Conservation (phyloP, 2,113 vertebrate species). For the Coracopsis vasa region DNA sequence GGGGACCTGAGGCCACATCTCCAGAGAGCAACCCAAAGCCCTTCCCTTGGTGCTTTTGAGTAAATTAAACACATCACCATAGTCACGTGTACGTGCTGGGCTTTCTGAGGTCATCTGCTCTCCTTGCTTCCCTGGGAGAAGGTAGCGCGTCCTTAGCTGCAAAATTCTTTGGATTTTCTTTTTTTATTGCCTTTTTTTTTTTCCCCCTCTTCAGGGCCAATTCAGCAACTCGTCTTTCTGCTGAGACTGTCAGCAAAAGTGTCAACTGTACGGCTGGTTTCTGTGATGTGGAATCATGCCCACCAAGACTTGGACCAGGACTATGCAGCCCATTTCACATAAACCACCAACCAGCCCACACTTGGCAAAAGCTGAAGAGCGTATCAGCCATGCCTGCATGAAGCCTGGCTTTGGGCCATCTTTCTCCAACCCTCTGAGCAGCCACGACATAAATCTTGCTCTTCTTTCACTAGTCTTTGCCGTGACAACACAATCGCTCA, state of each 20-base stretch:
- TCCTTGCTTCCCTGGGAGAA: not conserved
- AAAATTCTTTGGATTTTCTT: not conserved
- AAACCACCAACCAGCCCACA: slow-evolving; percentile 40
- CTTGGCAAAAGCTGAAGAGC: slow-evolving; percentile 13
- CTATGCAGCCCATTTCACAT: not conserved
- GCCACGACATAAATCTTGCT: slow-evolving; percentile 41
- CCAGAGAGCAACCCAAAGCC: not conserved
- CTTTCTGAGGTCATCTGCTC: not conserved
- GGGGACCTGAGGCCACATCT: not conserved
- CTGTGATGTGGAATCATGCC: slow-evolving; percentile 52
- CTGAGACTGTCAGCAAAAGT: slow-evolving; percentile 2
- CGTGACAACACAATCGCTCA: slow-evolving; percentile 59
- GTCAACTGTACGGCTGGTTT: not conserved
- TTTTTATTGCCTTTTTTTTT: not conserved
- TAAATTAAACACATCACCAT: not conserved
- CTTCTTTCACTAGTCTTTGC: slow-evolving; percentile 36
- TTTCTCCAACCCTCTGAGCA: not conserved
- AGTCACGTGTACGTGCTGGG: fast-evolving
- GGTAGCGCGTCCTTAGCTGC: not conserved
- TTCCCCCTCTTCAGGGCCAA: not conserved
- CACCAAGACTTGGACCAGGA: slow-evolving; percentile 27
- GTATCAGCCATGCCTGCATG: slow-evolving; percentile 32
- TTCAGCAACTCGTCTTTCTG: not conserved
- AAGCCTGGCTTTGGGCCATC: slow-evolving; percentile 30
- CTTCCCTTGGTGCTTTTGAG: not conserved